Evolutionary conservation across 2,113 vertebrate genomes (phyloP), one percentile per base, ranked within the genome.

Genomic region (Cryptoleucopteryx plumbea): DNA sequence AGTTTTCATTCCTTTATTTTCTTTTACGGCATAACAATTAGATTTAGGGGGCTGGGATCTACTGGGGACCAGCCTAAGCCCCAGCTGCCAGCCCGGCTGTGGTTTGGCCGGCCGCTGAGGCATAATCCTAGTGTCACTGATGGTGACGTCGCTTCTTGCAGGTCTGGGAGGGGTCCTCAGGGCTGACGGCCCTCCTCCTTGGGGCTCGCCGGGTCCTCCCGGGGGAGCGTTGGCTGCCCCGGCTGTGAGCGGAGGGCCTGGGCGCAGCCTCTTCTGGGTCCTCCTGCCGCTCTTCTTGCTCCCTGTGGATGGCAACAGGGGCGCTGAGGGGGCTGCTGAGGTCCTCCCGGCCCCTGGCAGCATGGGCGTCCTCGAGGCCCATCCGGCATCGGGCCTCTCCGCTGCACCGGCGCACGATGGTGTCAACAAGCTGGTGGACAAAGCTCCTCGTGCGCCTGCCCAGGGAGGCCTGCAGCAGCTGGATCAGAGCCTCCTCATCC

Each of bases 171-270:
- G 31, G 10, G 8, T 27, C 15, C 23, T 19, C 29, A 23, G 50
- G 6, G 9, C 22, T 55, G 22, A 20, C 1, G 4, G 18, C 14
- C 40, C 29, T 74, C 17, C 32, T 73, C 26, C 36, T 43, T 5
- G 26, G 32, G 32, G 58, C 82, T 73, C 2, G 3, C 13, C 1
- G 13, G 20, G 13, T 10, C 21, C 2, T 4, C 18, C 9, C 4
- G 7, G 14, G 11, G 8, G 11, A 16, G 14, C 2, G 4, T 9
- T 20, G 27, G 2, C 23, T 52, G 18, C 23, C 23, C 36, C 0
- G 10, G 10, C 27, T 47, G 42, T 9, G 13, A 38, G 21, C 8
- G 50, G 27, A 47, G 43, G 52, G 52, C 25, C 36, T 6, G 1
- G 73, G 20, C 10, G 4, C 53, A 43, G 25, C 11, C 31, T 43